Evolutionary conservation across 2,888 invertebrate species (phyloP).

Genomic region (Sisyra nigra): DNA sequence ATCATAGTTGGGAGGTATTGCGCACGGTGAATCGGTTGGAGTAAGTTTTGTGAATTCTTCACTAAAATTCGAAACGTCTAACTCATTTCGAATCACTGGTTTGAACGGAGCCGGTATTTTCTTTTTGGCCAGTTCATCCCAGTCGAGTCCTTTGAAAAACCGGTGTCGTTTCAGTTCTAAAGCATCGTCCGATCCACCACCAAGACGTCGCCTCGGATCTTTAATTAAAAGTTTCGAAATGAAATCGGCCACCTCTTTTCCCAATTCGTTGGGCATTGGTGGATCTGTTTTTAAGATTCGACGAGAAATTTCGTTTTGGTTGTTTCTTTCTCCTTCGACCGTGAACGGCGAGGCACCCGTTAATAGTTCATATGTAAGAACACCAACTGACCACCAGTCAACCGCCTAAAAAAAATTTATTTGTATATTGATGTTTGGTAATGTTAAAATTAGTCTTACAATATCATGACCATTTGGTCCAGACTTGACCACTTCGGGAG

Average conservation of each 20-base stretch:
- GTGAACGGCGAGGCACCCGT: constrained; percentile 97
- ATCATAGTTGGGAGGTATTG: constrained; percentile 69
- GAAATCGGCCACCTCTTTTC: constrained; percentile 57
- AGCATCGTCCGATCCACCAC: constrained; percentile 73
- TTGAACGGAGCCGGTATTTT: constrained; percentile 76
- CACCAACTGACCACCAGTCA: constrained; percentile 99
- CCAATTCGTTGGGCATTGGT: constrained; percentile 72
- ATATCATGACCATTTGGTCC: constrained; percentile 87
- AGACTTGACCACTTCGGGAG: constrained; percentile 63
- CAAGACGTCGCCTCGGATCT: constrained; percentile 74
- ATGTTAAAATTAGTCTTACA: constrained; percentile 38
- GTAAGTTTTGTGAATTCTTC: constrained; percentile 91
- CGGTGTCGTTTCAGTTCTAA: constrained; percentile 77
- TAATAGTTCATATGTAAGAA: constrained; percentile 86
- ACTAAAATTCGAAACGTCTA: constrained; percentile 92
- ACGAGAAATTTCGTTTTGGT: constrained; percentile 86
- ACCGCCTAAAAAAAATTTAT: constrained; percentile 63
- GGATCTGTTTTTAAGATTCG: constrained; percentile 80
- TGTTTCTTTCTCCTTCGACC: constrained; percentile 84
- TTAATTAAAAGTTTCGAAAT: constrained; percentile 73
- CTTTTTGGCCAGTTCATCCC: constrained; percentile 66
- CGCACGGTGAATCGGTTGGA: constrained; percentile 82
- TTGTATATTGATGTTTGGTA: constrained; percentile 3
- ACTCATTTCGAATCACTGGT: constrained; percentile 69
- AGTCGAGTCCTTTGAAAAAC: constrained; percentile 75